Percentiles rank a stretch among this genome's conserved stretches.
These are phyloP conservation scores for Beris chalybata DNA, from an alignment of 2,888 invertebrate species.

Conservation along the genomic window DNA sequence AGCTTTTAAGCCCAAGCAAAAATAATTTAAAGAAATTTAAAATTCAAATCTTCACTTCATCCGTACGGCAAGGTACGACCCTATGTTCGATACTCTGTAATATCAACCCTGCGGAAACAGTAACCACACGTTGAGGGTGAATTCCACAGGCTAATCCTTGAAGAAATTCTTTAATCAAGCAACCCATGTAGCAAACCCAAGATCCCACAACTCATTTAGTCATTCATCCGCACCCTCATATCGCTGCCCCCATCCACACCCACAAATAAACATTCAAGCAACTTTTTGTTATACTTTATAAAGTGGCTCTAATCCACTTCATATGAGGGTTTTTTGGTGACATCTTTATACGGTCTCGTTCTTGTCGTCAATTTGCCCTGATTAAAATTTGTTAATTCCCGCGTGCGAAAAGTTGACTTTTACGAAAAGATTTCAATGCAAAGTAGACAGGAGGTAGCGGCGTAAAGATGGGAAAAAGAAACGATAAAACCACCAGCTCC, in stretches of 20 bases:
- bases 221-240: not conserved
- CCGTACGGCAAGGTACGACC: too few species aligned
- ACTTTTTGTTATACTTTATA: conserved; percentile 18
- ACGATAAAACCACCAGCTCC: conserved; percentile 20
- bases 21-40: too few species aligned
- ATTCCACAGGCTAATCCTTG: conserved; percentile 9
- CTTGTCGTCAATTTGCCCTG: conserved; percentile 22
- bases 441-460: conserved; percentile 5
- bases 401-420: conserved; percentile 5
- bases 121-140: not conserved
- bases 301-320: conserved; percentile 22
- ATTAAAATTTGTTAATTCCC: conserved; percentile 28
- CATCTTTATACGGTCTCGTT: conserved; percentile 9
- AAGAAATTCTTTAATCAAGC: conserved; percentile 23
- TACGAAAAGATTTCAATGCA: not conserved
- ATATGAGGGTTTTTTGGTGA: not conserved
- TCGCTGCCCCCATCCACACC: not conserved
- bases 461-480: conserved; percentile 20
- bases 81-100: too few species aligned
- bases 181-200: conserved; percentile 4
- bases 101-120: too few species aligned
- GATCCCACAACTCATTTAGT: not conserved
- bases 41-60: too few species aligned
- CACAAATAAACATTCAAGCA: conserved; percentile 15
- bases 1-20: too few species aligned